phyloP scores from a whole-genome alignment of 2,113 vertebrate species.

The Megatriorchis doriae region DNA sequence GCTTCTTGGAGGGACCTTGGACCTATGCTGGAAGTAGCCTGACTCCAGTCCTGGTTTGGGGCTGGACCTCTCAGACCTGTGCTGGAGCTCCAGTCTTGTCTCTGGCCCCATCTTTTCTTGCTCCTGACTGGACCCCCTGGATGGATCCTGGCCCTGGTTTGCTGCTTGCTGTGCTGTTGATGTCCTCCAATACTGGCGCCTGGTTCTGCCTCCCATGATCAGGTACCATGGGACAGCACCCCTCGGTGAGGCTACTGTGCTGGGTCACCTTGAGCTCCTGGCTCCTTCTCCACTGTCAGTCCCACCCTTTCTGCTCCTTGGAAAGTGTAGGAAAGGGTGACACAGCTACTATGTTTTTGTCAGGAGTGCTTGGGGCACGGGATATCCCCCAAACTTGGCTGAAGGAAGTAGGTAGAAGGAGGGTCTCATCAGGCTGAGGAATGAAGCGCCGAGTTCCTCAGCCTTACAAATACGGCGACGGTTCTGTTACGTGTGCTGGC shows the following conservation, averaged over 20 bases:
- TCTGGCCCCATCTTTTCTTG: not conserved
- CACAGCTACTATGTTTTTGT: accelerated
- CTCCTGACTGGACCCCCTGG: accelerated
- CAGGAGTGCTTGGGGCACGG: not conserved
- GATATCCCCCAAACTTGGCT: not conserved
- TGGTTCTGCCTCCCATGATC: not conserved
- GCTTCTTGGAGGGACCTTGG: not conserved
- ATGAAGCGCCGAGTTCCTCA: not conserved
- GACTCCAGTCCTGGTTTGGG: not conserved
- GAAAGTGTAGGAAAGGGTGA: not conserved
- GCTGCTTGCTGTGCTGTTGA: not conserved
- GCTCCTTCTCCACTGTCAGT: not conserved
- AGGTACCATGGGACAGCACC: no score
- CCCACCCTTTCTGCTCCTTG: not conserved
- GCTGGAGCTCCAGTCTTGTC: not conserved
- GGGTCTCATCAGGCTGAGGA: not conserved
- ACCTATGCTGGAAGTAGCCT: not conserved
- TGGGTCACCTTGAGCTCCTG: not conserved
- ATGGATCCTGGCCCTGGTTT: not conserved
- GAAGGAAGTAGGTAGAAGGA: not conserved
- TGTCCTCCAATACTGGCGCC: not conserved
- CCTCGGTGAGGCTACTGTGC: not conserved
- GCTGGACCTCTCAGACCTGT: not conserved
- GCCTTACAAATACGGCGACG: no score
- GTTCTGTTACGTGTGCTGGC: not conserved